Percentiles rank a stretch among this genome's conserved stretches.
These are phyloP conservation scores for Parazoanthus swiftii DNA, from an alignment of 92 coral and sea anemone species.

Conservation along the genomic window DNA sequence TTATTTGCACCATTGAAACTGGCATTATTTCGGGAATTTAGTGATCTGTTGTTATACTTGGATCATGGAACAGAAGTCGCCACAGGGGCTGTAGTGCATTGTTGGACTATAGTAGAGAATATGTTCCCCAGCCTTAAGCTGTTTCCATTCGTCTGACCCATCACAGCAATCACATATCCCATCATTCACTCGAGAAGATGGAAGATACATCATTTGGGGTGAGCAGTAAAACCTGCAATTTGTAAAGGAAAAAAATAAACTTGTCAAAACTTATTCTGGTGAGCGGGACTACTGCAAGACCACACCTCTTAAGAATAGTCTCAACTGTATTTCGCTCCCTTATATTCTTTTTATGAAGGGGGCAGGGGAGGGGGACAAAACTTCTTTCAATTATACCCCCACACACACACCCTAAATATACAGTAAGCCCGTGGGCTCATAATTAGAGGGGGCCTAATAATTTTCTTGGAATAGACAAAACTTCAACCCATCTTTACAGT, in stretches of 20 bases:
- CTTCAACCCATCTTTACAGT: too few species aligned
- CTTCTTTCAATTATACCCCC: too few species aligned
- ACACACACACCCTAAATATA: too few species aligned
- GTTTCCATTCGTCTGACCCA: slow-evolving; percentile 71
- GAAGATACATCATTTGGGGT: slow-evolving; percentile 40
- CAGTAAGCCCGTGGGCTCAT: too few species aligned
- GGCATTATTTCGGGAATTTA: neutral
- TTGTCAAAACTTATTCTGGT: neutral
- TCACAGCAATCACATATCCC: slow-evolving; percentile 75
- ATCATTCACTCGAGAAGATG: slow-evolving; percentile 62
- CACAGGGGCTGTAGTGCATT: slow-evolving; percentile 40
- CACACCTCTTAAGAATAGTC: too few species aligned
- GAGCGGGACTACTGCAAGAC: too few species aligned
- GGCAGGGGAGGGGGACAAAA: too few species aligned
- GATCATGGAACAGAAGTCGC: slow-evolving; percentile 31
- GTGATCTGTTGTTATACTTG: neutral
- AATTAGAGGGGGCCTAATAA: too few species aligned
- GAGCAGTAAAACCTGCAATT: slow-evolving; percentile 54
- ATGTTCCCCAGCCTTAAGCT: slow-evolving; percentile 42
- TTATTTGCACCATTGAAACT: too few species aligned
- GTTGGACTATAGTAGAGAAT: slow-evolving; percentile 42
- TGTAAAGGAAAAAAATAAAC: neutral
- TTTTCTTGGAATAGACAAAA: too few species aligned
- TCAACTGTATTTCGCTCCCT: too few species aligned
- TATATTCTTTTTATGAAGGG: too few species aligned